phyloP scores from a whole-genome alignment of 2,797 vertebrate genomes.

The Pseudomugil tenellus region DNA sequence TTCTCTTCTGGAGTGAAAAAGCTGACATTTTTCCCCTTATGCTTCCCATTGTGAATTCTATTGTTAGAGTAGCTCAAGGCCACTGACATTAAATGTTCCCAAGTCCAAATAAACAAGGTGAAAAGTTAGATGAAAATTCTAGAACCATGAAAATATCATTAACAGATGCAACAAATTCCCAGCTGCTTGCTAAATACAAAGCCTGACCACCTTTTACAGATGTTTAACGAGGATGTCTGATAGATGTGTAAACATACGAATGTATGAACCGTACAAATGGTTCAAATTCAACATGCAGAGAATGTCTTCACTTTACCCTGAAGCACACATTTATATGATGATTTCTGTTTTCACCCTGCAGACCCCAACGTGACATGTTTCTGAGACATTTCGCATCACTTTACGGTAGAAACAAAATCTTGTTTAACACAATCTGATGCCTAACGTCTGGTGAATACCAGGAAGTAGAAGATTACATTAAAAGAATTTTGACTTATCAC shows the following conservation, averaged over 20 bases:
- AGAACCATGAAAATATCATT: constrained; percentile 26
- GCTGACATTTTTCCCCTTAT: constrained; percentile 27
- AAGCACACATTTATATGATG: neutral
- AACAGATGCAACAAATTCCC: constrained; percentile 19
- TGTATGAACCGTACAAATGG: neutral
- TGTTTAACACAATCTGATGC: too few species aligned
- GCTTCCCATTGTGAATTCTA: constrained; percentile 34
- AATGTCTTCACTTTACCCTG: neutral
- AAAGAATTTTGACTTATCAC: too few species aligned
- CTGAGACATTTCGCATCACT: too few species aligned
- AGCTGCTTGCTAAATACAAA: neutral
- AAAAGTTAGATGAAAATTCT: constrained; percentile 33
- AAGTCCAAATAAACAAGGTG: constrained; percentile 18
- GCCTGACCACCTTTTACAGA: neutral
- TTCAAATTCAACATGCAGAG: neutral
- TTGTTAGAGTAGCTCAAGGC: constrained; percentile 58
- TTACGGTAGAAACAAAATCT: too few species aligned
- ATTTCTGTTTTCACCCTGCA: neutral
- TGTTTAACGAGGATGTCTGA: neutral
- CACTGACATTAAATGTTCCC: constrained; percentile 22
- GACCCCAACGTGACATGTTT: too few species aligned
- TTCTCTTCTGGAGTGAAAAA: constrained; percentile 25
- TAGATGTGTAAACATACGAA: neutral
- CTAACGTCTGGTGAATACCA: too few species aligned
- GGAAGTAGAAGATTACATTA: too few species aligned